A percentile compares a stretch with the other conserved stretches of the same genome.
Evolutionary conservation across 2,113 vertebrate species (phyloP).

Genomic region (Tragelaphus strepsiceros): DNA sequence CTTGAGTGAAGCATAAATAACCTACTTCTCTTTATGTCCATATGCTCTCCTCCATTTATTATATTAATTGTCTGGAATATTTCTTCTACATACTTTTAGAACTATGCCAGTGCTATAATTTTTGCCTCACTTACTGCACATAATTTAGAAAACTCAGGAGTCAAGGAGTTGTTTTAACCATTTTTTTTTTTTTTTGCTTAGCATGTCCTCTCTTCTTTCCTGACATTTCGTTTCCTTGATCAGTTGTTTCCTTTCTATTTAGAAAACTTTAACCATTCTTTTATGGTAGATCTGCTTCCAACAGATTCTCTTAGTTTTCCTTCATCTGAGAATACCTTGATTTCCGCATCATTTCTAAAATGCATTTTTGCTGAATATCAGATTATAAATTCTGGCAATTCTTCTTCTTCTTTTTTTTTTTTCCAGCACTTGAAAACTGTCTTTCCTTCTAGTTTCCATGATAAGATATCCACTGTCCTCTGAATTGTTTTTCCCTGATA

Average conservation of each 20-base stretch:
- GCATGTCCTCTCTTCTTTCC: background rate
- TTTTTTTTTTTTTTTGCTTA: background rate
- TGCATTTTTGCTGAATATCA: background rate
- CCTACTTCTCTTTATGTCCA: background rate
- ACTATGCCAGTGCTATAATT: background rate
- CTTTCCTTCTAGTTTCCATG: background rate
- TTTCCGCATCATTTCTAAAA: background rate
- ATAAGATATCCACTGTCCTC: background rate
- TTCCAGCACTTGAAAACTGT: background rate
- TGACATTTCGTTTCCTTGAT: background rate
- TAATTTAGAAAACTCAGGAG: background rate
- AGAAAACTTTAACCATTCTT: background rate
- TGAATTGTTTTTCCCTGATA: background rate
- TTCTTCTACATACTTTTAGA: background rate
- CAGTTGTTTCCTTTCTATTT: background rate
- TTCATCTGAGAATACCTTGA: background rate
- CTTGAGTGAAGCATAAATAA: background rate
- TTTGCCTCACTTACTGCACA: background rate
- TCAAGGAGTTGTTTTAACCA: background rate
- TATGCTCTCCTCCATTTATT: background rate
- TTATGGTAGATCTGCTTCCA: background rate
- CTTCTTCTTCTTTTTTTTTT: background rate
- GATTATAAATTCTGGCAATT: background rate
- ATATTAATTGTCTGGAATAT: background rate
- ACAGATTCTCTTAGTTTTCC: background rate